Percentiles rank a stretch among this genome's conserved stretches.
These are phyloP conservation scores for Hetaerina americana DNA, from an alignment of 1,140 invertebrate genomes.

Conservation along the genomic window DNA sequence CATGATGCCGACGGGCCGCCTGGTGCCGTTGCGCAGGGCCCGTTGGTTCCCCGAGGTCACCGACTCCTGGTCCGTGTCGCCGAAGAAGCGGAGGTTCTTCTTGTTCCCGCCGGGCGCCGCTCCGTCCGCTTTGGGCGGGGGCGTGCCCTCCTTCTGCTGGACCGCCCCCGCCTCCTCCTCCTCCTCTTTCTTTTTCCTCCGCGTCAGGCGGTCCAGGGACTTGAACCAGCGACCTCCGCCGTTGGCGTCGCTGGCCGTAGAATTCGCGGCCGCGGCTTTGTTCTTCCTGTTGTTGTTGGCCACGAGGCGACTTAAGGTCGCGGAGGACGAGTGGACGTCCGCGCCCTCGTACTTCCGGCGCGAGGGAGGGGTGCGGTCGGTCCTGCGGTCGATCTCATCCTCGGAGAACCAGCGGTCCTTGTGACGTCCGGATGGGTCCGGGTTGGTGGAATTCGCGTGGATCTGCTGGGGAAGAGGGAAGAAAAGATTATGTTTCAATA, in stretches of 20 bases:
- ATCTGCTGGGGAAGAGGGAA: not conserved
- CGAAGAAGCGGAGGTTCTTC: conserved; percentile 65
- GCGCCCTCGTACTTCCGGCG: conserved; percentile 37
- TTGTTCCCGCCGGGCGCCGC: conserved; percentile 29
- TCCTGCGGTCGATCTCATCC: conserved; percentile 48
- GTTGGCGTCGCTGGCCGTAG: conserved; percentile 15
- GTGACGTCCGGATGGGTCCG: not conserved
- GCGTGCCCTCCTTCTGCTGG: conserved; percentile 20
- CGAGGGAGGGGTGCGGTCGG: conserved; percentile 58
- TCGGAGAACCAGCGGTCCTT: conserved; percentile 14
- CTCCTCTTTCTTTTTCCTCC: conserved; percentile 35
- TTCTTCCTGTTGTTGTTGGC: conserved; percentile 23
- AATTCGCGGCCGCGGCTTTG: conserved; percentile 21
- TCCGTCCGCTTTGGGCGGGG: conserved; percentile 32
- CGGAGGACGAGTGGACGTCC: conserved; percentile 27
- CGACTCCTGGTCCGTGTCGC: conserved; percentile 56
- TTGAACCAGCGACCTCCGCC: conserved; percentile 43
- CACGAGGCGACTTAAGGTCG: conserved; percentile 28
- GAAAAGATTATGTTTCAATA: too few species aligned
- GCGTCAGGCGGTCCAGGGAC: conserved; percentile 42
- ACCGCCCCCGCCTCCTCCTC: conserved; percentile 8
- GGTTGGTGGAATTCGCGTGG: not conserved
- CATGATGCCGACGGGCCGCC: not conserved
- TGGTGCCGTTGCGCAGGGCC: not conserved
- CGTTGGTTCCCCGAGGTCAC: conserved; percentile 5